Base-by-base conservation (phyloP, 1,140 invertebrate species). In the Venturia canescens region DNA sequence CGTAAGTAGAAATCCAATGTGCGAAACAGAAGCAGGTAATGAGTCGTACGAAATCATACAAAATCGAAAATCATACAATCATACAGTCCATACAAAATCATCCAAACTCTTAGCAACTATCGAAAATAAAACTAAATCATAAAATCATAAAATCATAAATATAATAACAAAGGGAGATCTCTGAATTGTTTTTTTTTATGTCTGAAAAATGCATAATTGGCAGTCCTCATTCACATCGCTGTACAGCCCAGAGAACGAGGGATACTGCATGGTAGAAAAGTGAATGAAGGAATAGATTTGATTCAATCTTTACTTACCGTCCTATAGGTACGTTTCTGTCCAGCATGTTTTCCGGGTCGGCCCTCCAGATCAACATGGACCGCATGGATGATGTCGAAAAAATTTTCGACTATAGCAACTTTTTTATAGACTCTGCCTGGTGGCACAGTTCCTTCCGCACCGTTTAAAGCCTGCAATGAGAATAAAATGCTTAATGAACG, bases 331-430 rank as follows among this genome's bases (percentile, higher is more conserved):
- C 97, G 94, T 88, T 99, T 99, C 89, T 99, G 98, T 50, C 98
- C 98, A 16, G 98, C 98, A 89, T 99, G 98, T 91, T 98, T 98
- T 67, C 97, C 97, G 81, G 96, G 95, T 86, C 96, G 93, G 83
- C 97, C 97, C 90, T 96, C 97, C 83, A 97, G 94, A 88, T 98
- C 97, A 44, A 98, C 97, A 89, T 99, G 98, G 21, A 98, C 97
- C 26, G 95, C 96, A 92, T 98, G 98, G 84, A 99, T 99, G 82
- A 99, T 99, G 89, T 98, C 97, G 89, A 98, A 99, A 92, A 99
- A 99, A 87, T 98, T 97, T 92, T 99, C 98, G 15, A 99, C 98
- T 27, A 98, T 96, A 0, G 98, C 98, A 7, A 99, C 98, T 89
- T 98, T 97, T 88, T 98, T 96, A 90, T 96, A 98, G 3, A 95